phyloP scores from a whole-genome alignment of 2,888 invertebrate species.

The Teinopalpus imperialis region DNA sequence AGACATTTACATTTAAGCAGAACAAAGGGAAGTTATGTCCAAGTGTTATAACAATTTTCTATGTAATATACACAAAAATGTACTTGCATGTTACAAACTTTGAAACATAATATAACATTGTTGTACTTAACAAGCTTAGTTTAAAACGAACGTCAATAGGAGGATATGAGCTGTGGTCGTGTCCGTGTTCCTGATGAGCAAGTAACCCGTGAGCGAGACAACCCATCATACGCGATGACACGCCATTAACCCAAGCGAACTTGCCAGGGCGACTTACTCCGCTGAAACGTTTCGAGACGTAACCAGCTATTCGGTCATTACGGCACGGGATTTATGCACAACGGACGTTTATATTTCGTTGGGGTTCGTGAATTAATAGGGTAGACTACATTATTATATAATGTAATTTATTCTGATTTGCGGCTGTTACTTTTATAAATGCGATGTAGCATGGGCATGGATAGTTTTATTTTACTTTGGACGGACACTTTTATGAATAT shows the following conservation, averaged over 20 bases:
- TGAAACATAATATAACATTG: no score
- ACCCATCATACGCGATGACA: conserved; percentile 75
- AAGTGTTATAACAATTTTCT: no score
- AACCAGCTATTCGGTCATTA: conserved; percentile 35
- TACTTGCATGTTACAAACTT: no score
- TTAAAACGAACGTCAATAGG: conserved; percentile 59
- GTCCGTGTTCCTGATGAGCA: conserved; percentile 58
- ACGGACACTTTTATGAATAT: conserved; percentile 5
- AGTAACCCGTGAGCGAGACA: conserved; percentile 56
- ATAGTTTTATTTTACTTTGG: conserved; percentile 11
- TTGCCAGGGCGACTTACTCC: conserved; percentile 59
- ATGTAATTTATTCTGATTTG: conserved; percentile 33
- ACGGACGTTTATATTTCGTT: conserved; percentile 38
- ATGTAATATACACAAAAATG: no score
- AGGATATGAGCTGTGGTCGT: conserved; percentile 47
- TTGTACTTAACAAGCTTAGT: conserved; percentile 10
- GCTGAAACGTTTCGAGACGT: conserved; percentile 65
- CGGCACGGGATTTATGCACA: conserved; percentile 30
- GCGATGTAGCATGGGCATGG: conserved; percentile 4
- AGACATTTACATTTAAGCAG: no score
- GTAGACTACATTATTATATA: conserved; percentile 34
- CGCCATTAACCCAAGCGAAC: conserved; percentile 67
- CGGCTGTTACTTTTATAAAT: conserved; percentile 12
- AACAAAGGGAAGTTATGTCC: no score
- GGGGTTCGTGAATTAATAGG: conserved; percentile 47